Conservation (phyloP, 2,113 vertebrate genomes). For the Columba livia region DNA sequence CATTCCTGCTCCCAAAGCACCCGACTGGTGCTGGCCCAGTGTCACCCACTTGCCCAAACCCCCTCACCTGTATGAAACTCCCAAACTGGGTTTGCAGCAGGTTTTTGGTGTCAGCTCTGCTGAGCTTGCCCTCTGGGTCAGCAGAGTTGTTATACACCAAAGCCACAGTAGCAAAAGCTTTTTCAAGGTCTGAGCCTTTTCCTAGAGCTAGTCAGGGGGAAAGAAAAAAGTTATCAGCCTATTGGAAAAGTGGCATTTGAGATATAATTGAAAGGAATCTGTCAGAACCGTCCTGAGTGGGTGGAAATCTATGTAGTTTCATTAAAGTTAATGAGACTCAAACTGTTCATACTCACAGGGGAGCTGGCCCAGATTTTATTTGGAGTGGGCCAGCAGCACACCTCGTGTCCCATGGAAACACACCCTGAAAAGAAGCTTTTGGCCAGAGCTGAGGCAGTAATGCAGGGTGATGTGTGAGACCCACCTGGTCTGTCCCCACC, state of each 20-base stretch:
- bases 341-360: conserved; percentile 22
- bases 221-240: neutral
- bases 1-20: neutral
- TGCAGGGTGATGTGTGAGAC: accelerated
- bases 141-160: conserved; percentile 74
- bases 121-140: conserved; percentile 72
- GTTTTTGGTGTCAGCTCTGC: conserved; percentile 69
- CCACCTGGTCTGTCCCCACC: neutral
- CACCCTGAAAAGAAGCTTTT: neutral
- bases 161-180: conserved; percentile 69
- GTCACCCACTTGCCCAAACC: neutral
- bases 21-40: accelerated
- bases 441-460: accelerated
- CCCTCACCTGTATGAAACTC: conserved; percentile 76
- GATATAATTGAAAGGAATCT: neutral
- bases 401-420: neutral
- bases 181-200: conserved; percentile 80
- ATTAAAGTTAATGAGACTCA: conserved; percentile 45
- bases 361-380: conserved; percentile 18
- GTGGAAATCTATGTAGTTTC: conserved; percentile 4
- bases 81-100: conserved; percentile 76
- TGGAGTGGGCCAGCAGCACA: conserved; percentile 15
- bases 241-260: neutral
- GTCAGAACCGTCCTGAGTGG: neutral
- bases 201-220: conserved; percentile 57